These are phyloP conservation scores for Sebastes matsubarae DNA, from an alignment of 2,797 vertebrate genomes.

Conservation along the genomic window DNA sequence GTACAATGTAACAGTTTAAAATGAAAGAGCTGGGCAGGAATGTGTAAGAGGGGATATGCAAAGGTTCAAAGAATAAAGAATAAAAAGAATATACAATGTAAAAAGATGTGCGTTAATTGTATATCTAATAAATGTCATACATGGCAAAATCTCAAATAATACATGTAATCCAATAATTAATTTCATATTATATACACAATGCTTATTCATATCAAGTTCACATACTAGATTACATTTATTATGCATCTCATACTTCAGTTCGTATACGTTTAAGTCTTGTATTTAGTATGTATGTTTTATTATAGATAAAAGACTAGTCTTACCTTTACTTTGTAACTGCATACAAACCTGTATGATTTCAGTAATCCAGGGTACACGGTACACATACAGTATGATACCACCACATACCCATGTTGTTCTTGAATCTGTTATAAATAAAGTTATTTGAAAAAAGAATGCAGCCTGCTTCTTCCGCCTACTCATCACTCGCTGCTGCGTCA, in stretches of 20 bases:
- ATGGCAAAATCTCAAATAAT: not conserved
- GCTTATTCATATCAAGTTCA: not conserved
- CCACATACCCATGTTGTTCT: not conserved
- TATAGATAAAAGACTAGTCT: not conserved
- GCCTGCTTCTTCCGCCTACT: slow-evolving; percentile 43
- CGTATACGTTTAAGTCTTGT: not conserved
- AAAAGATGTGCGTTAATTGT: not conserved
- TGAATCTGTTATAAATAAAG: slow-evolving; percentile 17
- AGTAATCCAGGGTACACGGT: not conserved
- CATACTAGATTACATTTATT: not conserved
- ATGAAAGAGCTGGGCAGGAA: not conserved
- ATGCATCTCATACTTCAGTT: not conserved
- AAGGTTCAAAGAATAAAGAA: not conserved
- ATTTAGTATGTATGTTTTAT: not conserved
- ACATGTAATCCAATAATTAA: not conserved
- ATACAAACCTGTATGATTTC: not conserved
- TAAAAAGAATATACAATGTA: too few relatives aligned
- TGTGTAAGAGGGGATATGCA: not conserved
- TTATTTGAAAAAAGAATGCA: not conserved
- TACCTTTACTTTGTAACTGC: not conserved
- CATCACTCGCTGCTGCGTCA: slow-evolving; percentile 17
- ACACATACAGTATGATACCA: not conserved
- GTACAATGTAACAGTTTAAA: too few relatives aligned
- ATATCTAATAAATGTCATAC: not conserved
- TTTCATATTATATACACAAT: not conserved